Base-by-base conservation (phyloP, 2,888 invertebrate genomes). In the Marasmarcha lunaedactyla region DNA sequence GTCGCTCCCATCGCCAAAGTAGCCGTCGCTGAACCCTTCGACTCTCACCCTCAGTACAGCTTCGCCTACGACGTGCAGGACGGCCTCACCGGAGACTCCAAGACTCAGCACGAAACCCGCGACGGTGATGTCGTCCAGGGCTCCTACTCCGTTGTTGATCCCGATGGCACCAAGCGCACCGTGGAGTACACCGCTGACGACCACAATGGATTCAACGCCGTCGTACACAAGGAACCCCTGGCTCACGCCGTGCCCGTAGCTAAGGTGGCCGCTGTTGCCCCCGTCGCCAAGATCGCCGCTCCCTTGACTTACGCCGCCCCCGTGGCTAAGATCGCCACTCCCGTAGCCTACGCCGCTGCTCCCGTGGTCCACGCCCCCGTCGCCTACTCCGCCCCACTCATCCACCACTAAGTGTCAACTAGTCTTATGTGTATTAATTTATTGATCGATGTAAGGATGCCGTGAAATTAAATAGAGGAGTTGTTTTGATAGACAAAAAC, bases 1-100 rank as follows among this genome's bases (percentile, higher is more conserved):
- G 20, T 20, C 3, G 20, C 68, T 0, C 63, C 64, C 14, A 45
- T 61, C 35, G 59, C 67, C 42, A 62, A 66, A 33, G 61, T 66
- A 36, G 54, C 64, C 27, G 54, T 62, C 35, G 59, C 57, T 45
- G 60, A 76, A 49, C 56, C 61, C 33, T 66, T 71, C 61, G 60
- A 73, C 64, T 44, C 56, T 34, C 50, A 72, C 52, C 63, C 78
- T 41, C 53, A 65, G 45, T 68, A 86, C 71, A 78, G 74, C 55
- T 87, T 78, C 66, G 76, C 84, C 0, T 87, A 87, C 61, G 85
- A 86, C 46, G 84, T 87, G 7, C 84, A 86, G 51, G 86, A 87
- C 48, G 66, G 73, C 44, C 64, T 85, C 38, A 86, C 86, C 47
- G 76, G 76, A 0, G 76, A 77, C 60, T 72, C 74, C 46, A 81